These are phyloP conservation scores for Romanomermis culicivorax DNA, from an alignment of 2,888 invertebrate genomes.

Conservation along the genomic window DNA sequence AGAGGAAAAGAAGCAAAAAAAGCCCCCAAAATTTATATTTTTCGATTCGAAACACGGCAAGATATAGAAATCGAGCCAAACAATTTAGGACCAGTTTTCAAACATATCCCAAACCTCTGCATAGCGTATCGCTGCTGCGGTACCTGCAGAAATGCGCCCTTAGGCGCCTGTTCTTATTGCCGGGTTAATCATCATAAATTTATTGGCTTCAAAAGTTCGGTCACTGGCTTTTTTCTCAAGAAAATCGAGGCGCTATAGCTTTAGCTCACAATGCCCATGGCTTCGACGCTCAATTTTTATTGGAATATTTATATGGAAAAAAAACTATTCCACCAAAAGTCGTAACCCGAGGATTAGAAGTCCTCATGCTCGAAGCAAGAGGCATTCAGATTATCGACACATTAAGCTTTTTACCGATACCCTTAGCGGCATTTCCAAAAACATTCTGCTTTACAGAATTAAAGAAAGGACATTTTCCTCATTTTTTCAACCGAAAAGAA, in stretches of 20 bases:
- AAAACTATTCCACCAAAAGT: too few relatives aligned
- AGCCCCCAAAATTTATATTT: too few relatives aligned
- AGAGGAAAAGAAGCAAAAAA: too few relatives aligned
- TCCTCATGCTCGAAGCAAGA: too few relatives aligned
- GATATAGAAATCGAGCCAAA: not conserved
- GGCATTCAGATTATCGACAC: not conserved
- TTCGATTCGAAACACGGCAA: not conserved
- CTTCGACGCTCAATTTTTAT: conserved; percentile 4
- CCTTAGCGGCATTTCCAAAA: not conserved
- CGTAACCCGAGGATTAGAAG: too few relatives aligned
- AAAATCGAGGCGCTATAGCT: not conserved
- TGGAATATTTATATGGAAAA: too few relatives aligned
- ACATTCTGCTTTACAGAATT: not conserved
- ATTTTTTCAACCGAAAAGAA: too few relatives aligned
- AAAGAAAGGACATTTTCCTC: not conserved
- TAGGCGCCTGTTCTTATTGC: not conserved
- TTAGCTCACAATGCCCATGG: not conserved
- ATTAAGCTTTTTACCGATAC: not conserved
- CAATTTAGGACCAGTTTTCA: not conserved
- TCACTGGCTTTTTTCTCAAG: not conserved
- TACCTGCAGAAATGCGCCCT: not conserved
- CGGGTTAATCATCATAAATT: not conserved
- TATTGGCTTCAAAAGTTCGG: not conserved
- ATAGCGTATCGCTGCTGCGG: not conserved
- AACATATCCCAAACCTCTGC: not conserved